Base-by-base conservation (phyloP, 1,140 invertebrate genomes). In the Orchestia grillus region DNA sequence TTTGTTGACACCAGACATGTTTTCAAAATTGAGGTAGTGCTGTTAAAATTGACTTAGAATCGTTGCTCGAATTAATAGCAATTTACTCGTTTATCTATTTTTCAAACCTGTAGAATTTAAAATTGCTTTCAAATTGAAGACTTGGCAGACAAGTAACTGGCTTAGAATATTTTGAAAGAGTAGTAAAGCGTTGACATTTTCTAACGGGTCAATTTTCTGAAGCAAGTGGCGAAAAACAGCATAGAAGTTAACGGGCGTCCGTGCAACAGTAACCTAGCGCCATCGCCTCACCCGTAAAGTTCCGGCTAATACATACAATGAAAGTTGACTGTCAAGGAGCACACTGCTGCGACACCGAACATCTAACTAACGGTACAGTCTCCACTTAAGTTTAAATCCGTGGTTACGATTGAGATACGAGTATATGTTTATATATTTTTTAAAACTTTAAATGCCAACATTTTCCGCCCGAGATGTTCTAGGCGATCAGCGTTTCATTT, bases 271-370 rank as follows among this genome's bases (percentile, higher is more conserved):
- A 47, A 94, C 92, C 43, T 0, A 45, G 43, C 43, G 1, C 44
- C 16, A 40, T 94, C 41, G 92, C 44, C 11, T 44, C 41, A 45
- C 92, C 44, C 43, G 40, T 47, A 94, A 40, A 40, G 44, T 90
- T 90, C 88, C 11, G 36, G 3, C 41, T 45, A 47, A 45, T 94
- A 94, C 92, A 45, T 94, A 94, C 92, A 40, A 44, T 44, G 1
- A 90, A 90, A 77, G 62, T 77, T 77, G 88, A 94, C 92, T 47
- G 92, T 44, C 40, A 28, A 28, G 47, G 92, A 94, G 44, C 36
- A 94, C 92, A 94, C 43, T 44, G 92, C 45, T 45, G 92, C 92
- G 44, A 94, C 92, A 94, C 92, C 40, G 92, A 45, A 94, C 92
- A 94, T 44, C 92, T 94, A 94, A 94, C 92, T 94, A 94, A 47